Conservation (phyloP, 2,797 vertebrate species). For the Danio jaintianensis region DNA sequence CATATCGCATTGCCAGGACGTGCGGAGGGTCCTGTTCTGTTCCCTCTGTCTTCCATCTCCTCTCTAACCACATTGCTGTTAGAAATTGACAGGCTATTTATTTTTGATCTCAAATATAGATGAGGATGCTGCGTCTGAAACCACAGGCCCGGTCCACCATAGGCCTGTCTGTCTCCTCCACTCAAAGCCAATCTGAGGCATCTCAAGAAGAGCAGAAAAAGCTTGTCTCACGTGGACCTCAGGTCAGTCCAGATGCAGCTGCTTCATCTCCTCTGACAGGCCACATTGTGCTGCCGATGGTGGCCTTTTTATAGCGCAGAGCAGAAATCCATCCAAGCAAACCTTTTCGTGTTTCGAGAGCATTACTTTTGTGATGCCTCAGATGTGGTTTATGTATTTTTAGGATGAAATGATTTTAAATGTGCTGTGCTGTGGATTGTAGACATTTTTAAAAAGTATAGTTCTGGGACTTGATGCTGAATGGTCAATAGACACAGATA, state of each 20-base stretch:
- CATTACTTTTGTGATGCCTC: not conserved
- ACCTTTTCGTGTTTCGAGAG: not conserved
- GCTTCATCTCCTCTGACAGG: slow-evolving; percentile 51
- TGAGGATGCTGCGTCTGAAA: slow-evolving; percentile 45
- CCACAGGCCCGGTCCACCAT: slow-evolving; percentile 41
- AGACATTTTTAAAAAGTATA: no score
- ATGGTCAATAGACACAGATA: no score
- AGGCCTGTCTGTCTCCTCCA: slow-evolving; percentile 23
- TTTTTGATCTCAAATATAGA: slow-evolving; percentile 61
- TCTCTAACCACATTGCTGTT: slow-evolving; percentile 45
- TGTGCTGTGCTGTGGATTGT: not conserved
- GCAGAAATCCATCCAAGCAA: slow-evolving; percentile 14
- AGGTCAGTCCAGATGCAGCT: slow-evolving; percentile 37
- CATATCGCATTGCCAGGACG: slow-evolving; percentile 17
- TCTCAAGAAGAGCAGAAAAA: slow-evolving; percentile 15
- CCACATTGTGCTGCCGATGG: slow-evolving; percentile 16
- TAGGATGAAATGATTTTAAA: not conserved
- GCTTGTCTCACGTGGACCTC: slow-evolving; percentile 15
- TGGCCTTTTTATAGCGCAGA: slow-evolving; percentile 25
- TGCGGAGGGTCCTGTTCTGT: slow-evolving; percentile 38
- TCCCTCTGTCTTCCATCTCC: slow-evolving; percentile 32
- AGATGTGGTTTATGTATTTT: slow-evolving; percentile 24
- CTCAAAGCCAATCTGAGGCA: not conserved
- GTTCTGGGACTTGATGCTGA: no score
- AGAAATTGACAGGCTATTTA: slow-evolving; percentile 62